These are phyloP conservation scores for Cydia strobilella DNA, from an alignment of 1,140 invertebrate genomes.

Conservation along the genomic window DNA sequence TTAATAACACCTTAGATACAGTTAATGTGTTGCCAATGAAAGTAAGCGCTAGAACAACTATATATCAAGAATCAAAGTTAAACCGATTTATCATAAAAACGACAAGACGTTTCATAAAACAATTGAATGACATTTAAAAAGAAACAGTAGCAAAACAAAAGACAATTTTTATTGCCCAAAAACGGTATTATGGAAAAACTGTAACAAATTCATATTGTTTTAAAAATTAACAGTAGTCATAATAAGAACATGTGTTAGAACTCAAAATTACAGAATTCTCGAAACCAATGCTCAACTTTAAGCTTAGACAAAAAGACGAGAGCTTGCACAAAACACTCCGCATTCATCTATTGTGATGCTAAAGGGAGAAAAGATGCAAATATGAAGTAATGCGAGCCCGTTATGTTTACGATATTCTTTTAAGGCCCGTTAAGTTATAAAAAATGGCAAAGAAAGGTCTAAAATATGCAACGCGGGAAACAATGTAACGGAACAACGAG, in stretches of 20 bases:
- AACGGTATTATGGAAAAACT: constrained; percentile 44
- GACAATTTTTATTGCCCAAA: neutral
- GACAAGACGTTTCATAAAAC: neutral
- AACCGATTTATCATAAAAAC: neutral
- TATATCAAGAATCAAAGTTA: neutral
- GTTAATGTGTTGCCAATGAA: constrained; percentile 18
- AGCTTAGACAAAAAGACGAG: neutral
- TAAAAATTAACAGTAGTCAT: constrained; percentile 48
- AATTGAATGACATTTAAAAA: neutral
- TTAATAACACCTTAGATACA: constrained; percentile 24
- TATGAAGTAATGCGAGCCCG: constrained; percentile 51
- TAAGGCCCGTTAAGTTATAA: constrained; percentile 67
- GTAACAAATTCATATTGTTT: constrained; percentile 44
- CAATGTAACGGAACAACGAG: constrained; percentile 45
- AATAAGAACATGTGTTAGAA: constrained; percentile 51
- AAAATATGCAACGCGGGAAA: constrained; percentile 49
- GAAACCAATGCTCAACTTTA: constrained; percentile 35
- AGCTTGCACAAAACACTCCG: constrained; percentile 33
- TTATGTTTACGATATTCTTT: constrained; percentile 75
- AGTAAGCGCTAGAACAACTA: constrained; percentile 3
- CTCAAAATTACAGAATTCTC: constrained; percentile 40
- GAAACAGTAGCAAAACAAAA: constrained; percentile 24
- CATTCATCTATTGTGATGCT: constrained; percentile 55
- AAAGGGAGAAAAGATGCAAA: constrained; percentile 66
- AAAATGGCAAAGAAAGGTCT: constrained; percentile 49